Percentiles rank a stretch among this genome's conserved stretches.
Conservation (phyloP, 1,140 invertebrate species). For the Brachionus angularis region DNA sequence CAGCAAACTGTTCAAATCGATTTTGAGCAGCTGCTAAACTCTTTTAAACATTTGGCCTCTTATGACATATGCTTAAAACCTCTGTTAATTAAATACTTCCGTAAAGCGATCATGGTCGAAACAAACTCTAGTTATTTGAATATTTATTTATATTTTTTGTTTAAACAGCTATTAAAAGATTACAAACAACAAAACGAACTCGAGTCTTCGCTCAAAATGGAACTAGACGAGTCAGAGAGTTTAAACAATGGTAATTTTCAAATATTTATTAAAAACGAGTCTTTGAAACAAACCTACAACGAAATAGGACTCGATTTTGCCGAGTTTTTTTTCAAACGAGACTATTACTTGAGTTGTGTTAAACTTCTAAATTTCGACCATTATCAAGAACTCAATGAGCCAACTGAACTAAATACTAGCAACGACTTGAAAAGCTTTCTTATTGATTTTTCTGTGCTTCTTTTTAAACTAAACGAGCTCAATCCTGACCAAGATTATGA, state of each 20-base stretch:
- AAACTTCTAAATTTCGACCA: neutral
- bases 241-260: neutral
- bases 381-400: neutral
- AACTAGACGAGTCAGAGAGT: neutral
- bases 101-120: neutral
- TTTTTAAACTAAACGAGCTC: neutral
- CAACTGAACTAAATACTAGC: no score
- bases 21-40: neutral
- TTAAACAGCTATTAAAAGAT: neutral
- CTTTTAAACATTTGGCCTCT: conserved; percentile 3
- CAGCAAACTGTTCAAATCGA: neutral
- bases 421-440: neutral
- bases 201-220: neutral
- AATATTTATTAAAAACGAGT: no score
- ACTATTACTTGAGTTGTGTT: neutral
- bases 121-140: conserved; percentile 4
- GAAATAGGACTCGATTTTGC: neutral
- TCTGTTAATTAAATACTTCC: neutral
- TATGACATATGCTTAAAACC: conserved; percentile 7
- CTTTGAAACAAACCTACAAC: neutral
- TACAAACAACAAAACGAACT: neutral
- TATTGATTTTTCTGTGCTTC: neutral
- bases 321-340: conserved; percentile 29
- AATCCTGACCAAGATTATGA: neutral
- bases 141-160: neutral